Evolutionary conservation across 2,113 vertebrate species (phyloP), one percentile per base, ranked within the genome.

Genomic region (Plestiodon gilberti): DNA sequence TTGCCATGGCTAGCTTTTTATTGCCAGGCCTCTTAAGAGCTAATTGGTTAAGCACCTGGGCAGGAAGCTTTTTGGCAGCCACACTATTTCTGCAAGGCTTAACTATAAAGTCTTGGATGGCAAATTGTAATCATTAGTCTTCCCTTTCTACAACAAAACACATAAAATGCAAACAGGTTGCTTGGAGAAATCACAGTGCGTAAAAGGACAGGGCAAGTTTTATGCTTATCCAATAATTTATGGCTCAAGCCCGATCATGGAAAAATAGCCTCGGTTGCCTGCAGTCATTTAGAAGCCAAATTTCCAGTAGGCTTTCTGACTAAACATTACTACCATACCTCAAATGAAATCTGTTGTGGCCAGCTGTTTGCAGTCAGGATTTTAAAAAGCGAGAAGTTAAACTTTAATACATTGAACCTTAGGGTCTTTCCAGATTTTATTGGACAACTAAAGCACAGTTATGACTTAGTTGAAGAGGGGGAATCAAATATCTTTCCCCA

Each of bases 41-140:
- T 96, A 97, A 97, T 97, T 96, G 95, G 93, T 96, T 96, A 96
- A 95, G 94, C 96, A 98, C 97, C 97, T 98, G 97, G 90, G 94
- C 96, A 94, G 95, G 97, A 96, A 96, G 96, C 95, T 97, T 96
- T 93, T 97, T 95, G 86, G 96, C 95, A 93, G 93, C 94, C 94
- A 95, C 92, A 93, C 88, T 96, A 88, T 95, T 97, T 98, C 96
- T 94, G 96, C 93, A 94, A 95, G 90, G 84, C 88, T 90, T 91
- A 94, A 96, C 94, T 92, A 95, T 91, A 97, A 97, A 93, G 91
- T 96, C 95, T 96, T 98, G 93, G 96, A 96, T 84, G 96, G 96
- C 89, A 97, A 96, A 96, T 95, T 97, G 95, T 97, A 97, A 93
- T 97, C 96, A 89, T 93, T 96, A 93, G 87, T 94, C 82, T 96